phyloP scores from a whole-genome alignment of 2,113 vertebrate species.

The Epinephelus moara region DNA sequence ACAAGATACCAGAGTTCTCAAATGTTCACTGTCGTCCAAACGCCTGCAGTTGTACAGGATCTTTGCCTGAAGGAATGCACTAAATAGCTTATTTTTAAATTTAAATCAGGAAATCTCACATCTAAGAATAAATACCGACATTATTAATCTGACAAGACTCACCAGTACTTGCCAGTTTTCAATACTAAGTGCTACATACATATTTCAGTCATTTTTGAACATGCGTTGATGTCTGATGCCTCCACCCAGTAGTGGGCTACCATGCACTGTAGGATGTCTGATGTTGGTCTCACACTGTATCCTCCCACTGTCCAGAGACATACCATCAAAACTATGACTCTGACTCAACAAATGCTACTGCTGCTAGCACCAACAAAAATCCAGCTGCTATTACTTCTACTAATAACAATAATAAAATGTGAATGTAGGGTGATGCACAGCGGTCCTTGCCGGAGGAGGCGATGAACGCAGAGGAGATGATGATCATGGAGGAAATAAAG shows the following conservation, averaged over 20 bases:
- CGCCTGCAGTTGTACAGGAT: no score
- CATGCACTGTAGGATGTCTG: background rate
- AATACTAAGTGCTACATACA: background rate
- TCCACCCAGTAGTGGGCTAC: background rate
- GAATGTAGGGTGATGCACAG: slow-evolving; percentile 42
- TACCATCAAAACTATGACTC: slow-evolving; percentile 5
- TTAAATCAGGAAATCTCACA: background rate
- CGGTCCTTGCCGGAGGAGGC: slow-evolving; percentile 37
- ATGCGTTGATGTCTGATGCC: background rate
- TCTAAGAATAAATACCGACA: background rate
- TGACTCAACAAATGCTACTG: background rate
- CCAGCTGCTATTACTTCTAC: slow-evolving; percentile 5
- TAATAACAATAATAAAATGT: slow-evolving; percentile 39
- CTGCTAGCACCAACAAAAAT: slow-evolving; percentile 14
- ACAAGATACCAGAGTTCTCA: no score
- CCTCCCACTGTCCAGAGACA: slow-evolving; percentile 6
- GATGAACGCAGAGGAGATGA: slow-evolving; percentile 55
- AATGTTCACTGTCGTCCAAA: background rate
- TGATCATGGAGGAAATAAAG: slow-evolving; percentile 65
- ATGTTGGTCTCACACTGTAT: background rate
- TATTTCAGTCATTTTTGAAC: background rate
- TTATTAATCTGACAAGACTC: background rate
- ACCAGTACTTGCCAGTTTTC: background rate
- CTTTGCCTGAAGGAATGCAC: accelerated
- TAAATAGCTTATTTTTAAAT: background rate